Base-by-base conservation (phyloP, 2,888 invertebrate genomes). In the Cryptops parisi region DNA sequence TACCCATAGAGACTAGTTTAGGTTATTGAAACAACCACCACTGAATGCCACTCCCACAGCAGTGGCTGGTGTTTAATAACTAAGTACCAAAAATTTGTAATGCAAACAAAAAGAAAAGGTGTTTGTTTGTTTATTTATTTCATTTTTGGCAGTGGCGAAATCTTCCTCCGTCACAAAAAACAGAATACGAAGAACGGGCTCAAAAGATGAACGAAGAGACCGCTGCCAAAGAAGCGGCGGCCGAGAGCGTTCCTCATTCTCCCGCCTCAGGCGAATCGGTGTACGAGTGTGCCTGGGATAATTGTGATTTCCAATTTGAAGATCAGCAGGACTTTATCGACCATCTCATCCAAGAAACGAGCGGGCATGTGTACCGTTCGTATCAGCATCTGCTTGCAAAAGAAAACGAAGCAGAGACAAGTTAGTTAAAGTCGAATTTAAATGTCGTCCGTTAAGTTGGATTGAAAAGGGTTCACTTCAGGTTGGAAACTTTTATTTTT, bases 61-160 rank as follows among this genome's bases (percentile, higher is more conserved):
- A n/a, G n/a, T n/a, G n/a, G n/a, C n/a, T n/a, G n/a, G n/a, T n/a
- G n/a, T n/a, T n/a, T n/a, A n/a, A n/a, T n/a, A n/a, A n/a, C n/a
- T n/a, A n/a, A n/a, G n/a, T n/a, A n/a, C n/a, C n/a, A n/a, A n/a
- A n/a, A n/a, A n/a, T n/a, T n/a, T n/a, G n/a, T n/a, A n/a, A n/a
- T n/a, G n/a, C n/a, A n/a, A n/a, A n/a, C n/a, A n/a, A n/a, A n/a
- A n/a, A n/a, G n/a, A n/a, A n/a, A n/a, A n/a, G n/a, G n/a, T n/a
- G n/a, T n/a, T n/a, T n/a, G n/a, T n/a, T n/a, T n/a, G n/a, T n/a
- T n/a, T n/a, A n/a, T n/a, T n/a, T n/a, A n/a, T n/a, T n/a, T n/a
- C n/a, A n/a, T n/a, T n/a, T n/a, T n/a, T n/a, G n/a, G n/a, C n/a
- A 96, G 78, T 98, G 98, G 98, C 82, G 94, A 60, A 87, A 87